Percentiles rank a stretch among this genome's conserved stretches.
Evolutionary conservation across 2,113 vertebrate species (phyloP).

Genomic region (Saguinus imperator): DNA sequence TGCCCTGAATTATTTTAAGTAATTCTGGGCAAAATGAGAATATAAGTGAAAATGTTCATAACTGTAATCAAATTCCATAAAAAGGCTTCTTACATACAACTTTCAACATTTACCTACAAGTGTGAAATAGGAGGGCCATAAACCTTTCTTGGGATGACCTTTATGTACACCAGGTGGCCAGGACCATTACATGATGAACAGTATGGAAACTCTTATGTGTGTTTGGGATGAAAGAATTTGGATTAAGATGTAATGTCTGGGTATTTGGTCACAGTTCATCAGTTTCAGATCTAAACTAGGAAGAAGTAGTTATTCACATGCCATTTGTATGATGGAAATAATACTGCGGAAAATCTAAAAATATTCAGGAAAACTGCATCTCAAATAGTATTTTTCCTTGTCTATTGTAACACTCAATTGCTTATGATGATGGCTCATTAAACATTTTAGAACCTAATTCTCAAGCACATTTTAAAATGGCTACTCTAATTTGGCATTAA

Average conservation of each 20-base stretch:
- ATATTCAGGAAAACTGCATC: conserved; percentile 80
- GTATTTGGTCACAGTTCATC: conserved; percentile 78
- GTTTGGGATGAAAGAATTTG: conserved; percentile 76
- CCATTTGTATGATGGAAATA: conserved; percentile 70
- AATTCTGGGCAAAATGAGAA: conserved; percentile 28
- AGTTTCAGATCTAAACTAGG: conserved; percentile 73
- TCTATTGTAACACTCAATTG: conserved; percentile 80
- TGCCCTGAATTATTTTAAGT: neutral
- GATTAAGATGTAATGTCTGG: conserved; percentile 72
- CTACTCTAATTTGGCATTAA: conserved; percentile 73
- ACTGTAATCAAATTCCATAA: neutral
- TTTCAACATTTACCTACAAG: neutral
- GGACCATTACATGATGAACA: neutral
- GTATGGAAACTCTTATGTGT: conserved; percentile 59
- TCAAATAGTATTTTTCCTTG: conserved; percentile 76
- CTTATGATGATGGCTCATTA: conserved; percentile 82
- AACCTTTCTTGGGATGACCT: neutral
- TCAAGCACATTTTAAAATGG: conserved; percentile 78
- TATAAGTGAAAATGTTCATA: conserved; percentile 21
- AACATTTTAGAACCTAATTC: conserved; percentile 82
- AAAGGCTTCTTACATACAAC: neutral
- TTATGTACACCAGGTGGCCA: neutral
- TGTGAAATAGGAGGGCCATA: neutral
- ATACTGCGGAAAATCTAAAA: conserved; percentile 79
- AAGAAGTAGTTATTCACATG: conserved; percentile 73